Conservation (phyloP, 2,797 vertebrate genomes). For the Sarcoramphus papa region DNA sequence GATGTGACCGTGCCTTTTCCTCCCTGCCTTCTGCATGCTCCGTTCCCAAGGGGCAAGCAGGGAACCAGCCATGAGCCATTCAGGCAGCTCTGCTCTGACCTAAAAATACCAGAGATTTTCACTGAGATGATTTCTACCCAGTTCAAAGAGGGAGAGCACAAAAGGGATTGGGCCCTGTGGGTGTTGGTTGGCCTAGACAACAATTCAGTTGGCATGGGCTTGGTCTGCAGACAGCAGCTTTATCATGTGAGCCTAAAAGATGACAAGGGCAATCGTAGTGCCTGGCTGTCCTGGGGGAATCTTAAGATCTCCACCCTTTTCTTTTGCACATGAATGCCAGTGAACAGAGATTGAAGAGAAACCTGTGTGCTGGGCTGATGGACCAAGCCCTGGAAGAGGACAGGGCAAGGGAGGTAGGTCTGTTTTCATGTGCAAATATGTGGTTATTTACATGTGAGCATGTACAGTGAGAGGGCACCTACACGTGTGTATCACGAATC, state of each 20-base stretch:
- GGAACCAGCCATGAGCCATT: neutral
- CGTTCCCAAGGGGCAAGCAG: neutral
- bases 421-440: neutral
- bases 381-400: neutral
- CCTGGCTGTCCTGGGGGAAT: neutral
- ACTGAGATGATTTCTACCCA: neutral
- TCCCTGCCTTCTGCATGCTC: neutral
- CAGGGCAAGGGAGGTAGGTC: neutral
- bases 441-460: neutral
- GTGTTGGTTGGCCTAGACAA: neutral
- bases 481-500: fast-evolving
- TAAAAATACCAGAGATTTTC: conserved; percentile 37
- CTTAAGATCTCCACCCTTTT: neutral
- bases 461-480: neutral
- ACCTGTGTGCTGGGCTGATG: neutral
- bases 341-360: neutral
- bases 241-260: neutral
- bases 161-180: neutral
- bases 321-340: neutral
- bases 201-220: neutral
- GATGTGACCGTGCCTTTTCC: neutral
- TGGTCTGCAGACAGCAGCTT: neutral
- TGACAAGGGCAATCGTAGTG: neutral
- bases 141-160: conserved; percentile 10
- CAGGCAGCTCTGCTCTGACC: neutral